phyloP scores from a whole-genome alignment of 2,888 invertebrate genomes.

The Apamea epomidion region DNA sequence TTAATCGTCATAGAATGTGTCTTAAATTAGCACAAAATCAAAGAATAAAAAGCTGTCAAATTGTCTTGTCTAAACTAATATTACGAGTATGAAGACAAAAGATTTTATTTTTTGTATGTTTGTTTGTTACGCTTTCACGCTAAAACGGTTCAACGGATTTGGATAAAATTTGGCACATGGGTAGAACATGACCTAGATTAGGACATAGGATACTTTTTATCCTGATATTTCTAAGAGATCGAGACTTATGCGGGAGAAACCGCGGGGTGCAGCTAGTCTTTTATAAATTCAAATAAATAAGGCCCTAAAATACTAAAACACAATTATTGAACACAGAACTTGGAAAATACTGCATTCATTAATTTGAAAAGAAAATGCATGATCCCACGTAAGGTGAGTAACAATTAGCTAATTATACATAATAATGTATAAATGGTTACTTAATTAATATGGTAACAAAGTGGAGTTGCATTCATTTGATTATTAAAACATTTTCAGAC shows the following conservation, averaged over 20 bases:
- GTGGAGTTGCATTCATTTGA: slow-evolving; percentile 5
- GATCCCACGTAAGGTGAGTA: not conserved
- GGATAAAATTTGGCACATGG: not conserved
- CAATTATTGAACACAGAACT: not conserved
- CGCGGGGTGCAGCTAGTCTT: not conserved
- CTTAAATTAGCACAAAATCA: not conserved
- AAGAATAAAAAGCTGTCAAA: not conserved
- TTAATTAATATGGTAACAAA: not conserved
- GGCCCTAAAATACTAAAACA: not conserved
- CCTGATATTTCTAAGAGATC: not conserved
- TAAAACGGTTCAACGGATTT: not conserved
- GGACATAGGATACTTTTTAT: not conserved
- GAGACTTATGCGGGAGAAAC: not conserved
- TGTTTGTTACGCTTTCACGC: not conserved
- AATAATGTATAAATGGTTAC: not conserved
- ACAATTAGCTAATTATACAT: not conserved
- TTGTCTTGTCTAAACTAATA: not conserved
- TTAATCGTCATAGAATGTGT: not conserved
- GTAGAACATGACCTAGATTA: no score
- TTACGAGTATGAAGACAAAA: no score
- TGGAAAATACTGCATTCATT: not conserved
- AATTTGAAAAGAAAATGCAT: not conserved
- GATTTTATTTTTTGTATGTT: not conserved
- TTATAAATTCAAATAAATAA: not conserved
- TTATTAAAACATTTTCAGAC: not conserved